Conservation (phyloP, 2,888 invertebrate genomes). For the Drosophila aldrichi region DNA sequence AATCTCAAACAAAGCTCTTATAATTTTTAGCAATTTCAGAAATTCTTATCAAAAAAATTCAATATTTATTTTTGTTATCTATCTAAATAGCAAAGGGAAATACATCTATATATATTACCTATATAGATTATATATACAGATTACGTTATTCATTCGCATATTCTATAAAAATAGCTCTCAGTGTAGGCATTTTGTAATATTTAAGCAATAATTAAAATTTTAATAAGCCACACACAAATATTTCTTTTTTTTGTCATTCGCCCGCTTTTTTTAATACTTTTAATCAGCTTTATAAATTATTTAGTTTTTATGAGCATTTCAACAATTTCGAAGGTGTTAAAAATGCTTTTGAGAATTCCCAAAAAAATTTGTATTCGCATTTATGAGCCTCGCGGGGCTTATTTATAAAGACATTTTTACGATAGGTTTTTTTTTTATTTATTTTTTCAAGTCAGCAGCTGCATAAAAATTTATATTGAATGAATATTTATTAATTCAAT, state of each 20-base stretch:
- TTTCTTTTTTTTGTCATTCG: background rate
- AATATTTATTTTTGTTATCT: too few species aligned
- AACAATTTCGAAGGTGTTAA: constrained; percentile 40
- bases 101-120: too few species aligned
- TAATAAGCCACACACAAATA: background rate
- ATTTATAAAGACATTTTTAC: constrained; percentile 10
- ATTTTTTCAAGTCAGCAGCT: background rate
- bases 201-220: constrained; percentile 1
- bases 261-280: background rate
- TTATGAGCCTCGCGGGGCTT: constrained; percentile 10
- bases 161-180: too few species aligned
- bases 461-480: constrained; percentile 6
- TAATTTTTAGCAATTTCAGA: too few species aligned
- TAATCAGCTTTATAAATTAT: constrained; percentile 15
- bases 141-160: too few species aligned
- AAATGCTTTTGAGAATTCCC: constrained; percentile 32
- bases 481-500: background rate
- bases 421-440: background rate
- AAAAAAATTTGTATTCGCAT: constrained; percentile 4
- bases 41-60: too few species aligned
- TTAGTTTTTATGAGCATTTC: constrained; percentile 24
- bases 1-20: too few species aligned
- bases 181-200: background rate
- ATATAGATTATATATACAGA: too few species aligned
- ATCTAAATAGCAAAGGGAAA: too few species aligned